Evolutionary conservation across 1,140 invertebrate genomes (phyloP).

Genomic region (Drosophila melanogaster): Release_6_plus_ISO1_MT NT_037436.4:13361001-13361500

Average conservation of each 20-base stretch:
- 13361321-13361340: too few relatives aligned
- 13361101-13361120: constrained; percentile 64
- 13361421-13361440: not conserved
- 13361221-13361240: not conserved
- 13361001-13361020: constrained; percentile 62
- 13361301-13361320: too few relatives aligned
- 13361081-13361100: constrained; percentile 79
- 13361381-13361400: not conserved
- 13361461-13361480: constrained; percentile 45
- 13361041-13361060: constrained; percentile 64
- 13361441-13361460: constrained; percentile 55
- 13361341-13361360: too few relatives aligned
- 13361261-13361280: too few relatives aligned
- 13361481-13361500: constrained; percentile 60
- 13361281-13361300: too few relatives aligned
- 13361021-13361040: constrained; percentile 63
- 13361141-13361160: constrained; percentile 10
- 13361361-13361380: too few relatives aligned
- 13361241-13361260: too few relatives aligned
- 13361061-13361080: constrained; percentile 80
- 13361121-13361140: constrained; percentile 2
- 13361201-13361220: not conserved
- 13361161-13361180: not conserved
- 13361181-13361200: not conserved
- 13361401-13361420: not conserved